Percentiles rank a stretch among this genome's conserved stretches.
phyloP scores from a whole-genome alignment of 2,797 vertebrate genomes.

The Gallirallus australis region DNA sequence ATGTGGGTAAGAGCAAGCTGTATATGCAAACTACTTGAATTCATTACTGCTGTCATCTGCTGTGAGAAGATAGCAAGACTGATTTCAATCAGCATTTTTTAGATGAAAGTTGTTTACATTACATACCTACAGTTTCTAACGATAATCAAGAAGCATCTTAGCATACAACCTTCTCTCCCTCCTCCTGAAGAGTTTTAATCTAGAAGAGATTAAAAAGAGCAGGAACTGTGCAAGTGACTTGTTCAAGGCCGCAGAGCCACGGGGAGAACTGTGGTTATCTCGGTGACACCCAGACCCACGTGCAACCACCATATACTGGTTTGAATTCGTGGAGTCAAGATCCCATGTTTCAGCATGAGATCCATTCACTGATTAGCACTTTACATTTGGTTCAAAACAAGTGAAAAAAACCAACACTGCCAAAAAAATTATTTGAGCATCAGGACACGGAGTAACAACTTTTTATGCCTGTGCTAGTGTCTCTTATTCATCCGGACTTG shows the following conservation, averaged over 20 bases:
- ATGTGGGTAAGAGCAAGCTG: background rate
- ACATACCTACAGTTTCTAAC: background rate
- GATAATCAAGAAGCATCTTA: background rate
- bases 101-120: background rate
- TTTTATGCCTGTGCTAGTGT: background rate
- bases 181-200: background rate
- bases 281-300: background rate
- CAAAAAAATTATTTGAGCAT: background rate
- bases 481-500: background rate
- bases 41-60: background rate
- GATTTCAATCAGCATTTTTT: conserved; percentile 21
- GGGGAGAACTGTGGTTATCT: background rate
- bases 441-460: background rate
- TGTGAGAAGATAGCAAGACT: background rate
- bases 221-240: background rate
- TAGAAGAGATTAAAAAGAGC: background rate
- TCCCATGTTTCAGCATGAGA: fast-evolving
- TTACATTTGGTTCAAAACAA: fast-evolving
- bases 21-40: background rate
- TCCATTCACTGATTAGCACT: background rate
- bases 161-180: background rate
- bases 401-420: background rate
- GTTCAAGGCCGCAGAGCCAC: background rate
- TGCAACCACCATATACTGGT: fast-evolving
- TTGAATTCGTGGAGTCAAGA: background rate